Evolutionary conservation across 2,888 invertebrate genomes (phyloP), one percentile per base, ranked within the genome.

Genomic region (Ormyrus thymus): DNA sequence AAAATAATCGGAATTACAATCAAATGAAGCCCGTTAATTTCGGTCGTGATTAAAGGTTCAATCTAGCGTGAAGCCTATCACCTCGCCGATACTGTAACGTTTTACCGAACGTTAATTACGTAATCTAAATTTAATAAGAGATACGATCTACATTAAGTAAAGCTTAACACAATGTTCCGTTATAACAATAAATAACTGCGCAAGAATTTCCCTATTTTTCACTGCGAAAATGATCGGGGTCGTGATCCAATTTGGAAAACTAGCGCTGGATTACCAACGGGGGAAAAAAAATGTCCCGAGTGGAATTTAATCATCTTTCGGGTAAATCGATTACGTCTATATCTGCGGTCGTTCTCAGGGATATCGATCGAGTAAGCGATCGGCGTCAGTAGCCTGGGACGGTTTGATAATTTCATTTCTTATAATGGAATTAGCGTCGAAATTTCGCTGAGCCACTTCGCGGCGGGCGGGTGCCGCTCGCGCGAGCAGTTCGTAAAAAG

Each of bases 281-380:
- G 29, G 29, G 3, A 29, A 29, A 29, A 29, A 29, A 29, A 29
- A 29, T 29, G 29, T 29, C 3, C 29, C 29, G 29, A 29, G 29
- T 29, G 29, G 43, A 29, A 29, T 50, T 53, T 53, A 66, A 43
- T 53, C 10, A 66, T 43, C 55, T 72, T 70, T 66, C 58, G 62
- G 11, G 55, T 70, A 77, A 77, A 77, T 29, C 64, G 50, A 65
- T 77, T 64, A 77, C 56, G n/a, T 46, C n/a, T 53, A 56, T 53
- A 51, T 13, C 46, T 69, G 58, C 48, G 76, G 56, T 58, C 10
- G 45, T 56, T 58, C 13, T n/a, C 8, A 11, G 56, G 70, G 68
- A 9, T 64, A 77, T 77, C 48, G 76, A 77, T 76, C 70, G 64
- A 51, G 70, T 71, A 76, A 76, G 50, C 8, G 76, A 76, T 77